phyloP scores from a whole-genome alignment of 1,140 invertebrate genomes.

The Caenorhabditis inopinata region DNA sequence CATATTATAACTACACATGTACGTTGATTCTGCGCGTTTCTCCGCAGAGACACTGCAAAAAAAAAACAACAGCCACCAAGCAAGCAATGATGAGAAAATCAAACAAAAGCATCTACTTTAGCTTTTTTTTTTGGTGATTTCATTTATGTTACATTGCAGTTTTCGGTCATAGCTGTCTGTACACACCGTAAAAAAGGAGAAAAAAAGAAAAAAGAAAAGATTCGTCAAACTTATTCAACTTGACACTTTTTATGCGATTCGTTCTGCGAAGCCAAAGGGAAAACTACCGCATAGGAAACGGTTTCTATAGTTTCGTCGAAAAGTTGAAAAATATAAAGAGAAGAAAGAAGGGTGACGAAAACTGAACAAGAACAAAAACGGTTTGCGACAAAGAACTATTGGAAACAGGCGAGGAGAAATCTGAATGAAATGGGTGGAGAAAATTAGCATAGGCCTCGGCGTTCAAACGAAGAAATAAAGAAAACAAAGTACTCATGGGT shows the following conservation, averaged over 20 bases:
- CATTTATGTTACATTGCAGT: neutral
- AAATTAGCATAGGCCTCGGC: constrained; percentile 3
- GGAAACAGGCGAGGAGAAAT: neutral
- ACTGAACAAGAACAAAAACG: neutral
- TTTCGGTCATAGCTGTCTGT: neutral
- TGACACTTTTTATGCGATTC: constrained; percentile 24
- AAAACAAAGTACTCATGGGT: neutral
- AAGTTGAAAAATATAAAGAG: neutral
- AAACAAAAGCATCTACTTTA: constrained; percentile 5
- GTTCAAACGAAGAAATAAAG: neutral
- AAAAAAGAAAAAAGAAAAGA: neutral
- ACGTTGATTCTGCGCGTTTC: neutral
- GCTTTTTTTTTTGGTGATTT: neutral
- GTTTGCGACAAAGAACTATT: too few species aligned
- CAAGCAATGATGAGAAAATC: constrained; percentile 27
- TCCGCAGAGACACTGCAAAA: neutral
- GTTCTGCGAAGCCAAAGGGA: neutral
- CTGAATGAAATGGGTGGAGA: neutral
- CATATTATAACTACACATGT: constrained; percentile 17
- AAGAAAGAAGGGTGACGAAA: neutral
- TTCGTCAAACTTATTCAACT: constrained; percentile 31
- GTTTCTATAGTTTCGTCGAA: neutral
- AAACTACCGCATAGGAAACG: neutral
- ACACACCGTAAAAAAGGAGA: neutral
- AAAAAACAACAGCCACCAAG: neutral